Evolutionary conservation across 2,113 vertebrate genomes (phyloP), one percentile per base, ranked within the genome.

Genomic region (Hydropotes inermis): DNA sequence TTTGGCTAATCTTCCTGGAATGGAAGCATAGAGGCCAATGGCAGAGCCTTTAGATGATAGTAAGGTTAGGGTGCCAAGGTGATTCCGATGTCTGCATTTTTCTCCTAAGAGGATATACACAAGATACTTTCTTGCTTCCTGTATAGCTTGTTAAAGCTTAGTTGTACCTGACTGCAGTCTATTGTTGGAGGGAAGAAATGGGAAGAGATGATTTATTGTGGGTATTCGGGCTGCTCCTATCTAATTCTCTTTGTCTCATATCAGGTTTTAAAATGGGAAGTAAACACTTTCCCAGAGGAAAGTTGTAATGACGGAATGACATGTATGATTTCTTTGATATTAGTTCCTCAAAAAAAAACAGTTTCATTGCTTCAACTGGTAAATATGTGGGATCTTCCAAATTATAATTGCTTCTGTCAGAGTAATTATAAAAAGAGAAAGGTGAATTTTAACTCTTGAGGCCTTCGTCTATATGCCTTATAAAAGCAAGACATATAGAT

Each of bases 391-490:
- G 5, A 4, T 60, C 25, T 86, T 91, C 50, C 28, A 97, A 94
- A 54, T 61, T n/a, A 67, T 70, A 50, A 50, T 90, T 90, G 7
- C 39, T 89, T 92, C 70, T 85, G 39, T 92, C 64, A 95, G 70
- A 39, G 60, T 81, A 61, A 81, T 90, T 90, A 83, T 87, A 76
- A 96, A 94, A 87, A 85, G 17, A 86, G 28, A 95, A 81, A 28
- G 54, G 10, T 89, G 36, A 92, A 81, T 74, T 89, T 91, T 92
- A 85, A 43, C 5, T 25, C 19, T 83, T 57, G 25, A 87, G 50
- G 17, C 6, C 45, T 43, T 57, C 19, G 2, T 87, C 50, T 78
- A 0, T 36, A 14, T 57, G 25, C 78, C n/a, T n/a, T 55, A 43
- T 74, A 43, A 61, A 88, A 97, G 55, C 36, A 76, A 79, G 52